Evolutionary conservation across 2,113 vertebrate species (phyloP).

Genomic region (Cinclus cinclus): DNA sequence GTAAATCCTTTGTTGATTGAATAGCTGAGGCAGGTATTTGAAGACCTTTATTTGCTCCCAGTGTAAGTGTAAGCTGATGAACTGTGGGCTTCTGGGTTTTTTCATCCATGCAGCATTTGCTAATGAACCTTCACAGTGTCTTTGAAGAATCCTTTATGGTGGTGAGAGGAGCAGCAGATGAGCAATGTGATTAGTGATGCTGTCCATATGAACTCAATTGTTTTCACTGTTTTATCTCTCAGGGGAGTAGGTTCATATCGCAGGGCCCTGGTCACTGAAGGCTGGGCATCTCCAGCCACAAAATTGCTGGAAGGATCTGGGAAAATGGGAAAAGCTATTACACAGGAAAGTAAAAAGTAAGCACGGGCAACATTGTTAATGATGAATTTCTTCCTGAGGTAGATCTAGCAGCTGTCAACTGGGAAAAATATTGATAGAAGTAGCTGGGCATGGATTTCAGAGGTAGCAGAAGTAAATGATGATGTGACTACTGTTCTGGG

Average conservation of each 20-base stretch:
- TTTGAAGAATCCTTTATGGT: neutral
- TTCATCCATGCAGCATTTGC: neutral
- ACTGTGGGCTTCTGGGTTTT: neutral
- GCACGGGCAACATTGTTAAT: rapidly evolving
- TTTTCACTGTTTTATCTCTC: neutral
- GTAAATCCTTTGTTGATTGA: neutral
- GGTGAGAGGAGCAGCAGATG: neutral
- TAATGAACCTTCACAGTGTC: neutral
- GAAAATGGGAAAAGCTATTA: neutral
- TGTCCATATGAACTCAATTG: neutral
- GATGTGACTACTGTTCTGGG: neutral
- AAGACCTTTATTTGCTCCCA: neutral
- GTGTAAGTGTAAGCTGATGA: neutral
- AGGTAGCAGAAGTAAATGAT: neutral
- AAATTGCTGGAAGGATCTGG: neutral
- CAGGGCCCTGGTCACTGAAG: neutral
- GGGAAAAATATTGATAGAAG: neutral
- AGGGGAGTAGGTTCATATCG: neutral
- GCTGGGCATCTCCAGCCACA: neutral
- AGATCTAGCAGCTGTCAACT: neutral
- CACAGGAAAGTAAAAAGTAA: neutral
- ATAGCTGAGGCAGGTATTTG: neutral
- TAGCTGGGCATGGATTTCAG: neutral
- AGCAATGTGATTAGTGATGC: neutral
- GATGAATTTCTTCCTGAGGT: neutral